Percentiles rank a stretch among this genome's conserved stretches.
phyloP scores from a whole-genome alignment of 2,888 invertebrate species.

The Gandaritis pyraliata region DNA sequence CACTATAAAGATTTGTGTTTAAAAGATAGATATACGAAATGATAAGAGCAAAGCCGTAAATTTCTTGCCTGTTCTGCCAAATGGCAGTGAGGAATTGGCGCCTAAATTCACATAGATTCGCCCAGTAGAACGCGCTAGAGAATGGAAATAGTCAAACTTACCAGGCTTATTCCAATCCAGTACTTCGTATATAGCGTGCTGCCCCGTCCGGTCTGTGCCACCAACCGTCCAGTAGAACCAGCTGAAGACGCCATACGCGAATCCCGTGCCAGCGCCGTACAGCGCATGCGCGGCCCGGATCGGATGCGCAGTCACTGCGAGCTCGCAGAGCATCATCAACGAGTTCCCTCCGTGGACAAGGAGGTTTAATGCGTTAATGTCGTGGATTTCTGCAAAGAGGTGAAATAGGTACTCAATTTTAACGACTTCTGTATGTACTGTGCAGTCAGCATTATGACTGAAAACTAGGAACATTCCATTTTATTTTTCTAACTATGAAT shows the following conservation, averaged over 20 bases:
- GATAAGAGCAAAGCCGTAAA: no score
- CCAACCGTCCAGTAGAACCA: conserved; percentile 78
- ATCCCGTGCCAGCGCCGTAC: conserved; percentile 85
- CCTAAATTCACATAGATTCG: no score
- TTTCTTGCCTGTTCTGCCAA: no score
- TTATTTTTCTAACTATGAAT: no score
- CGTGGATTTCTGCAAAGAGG: conserved; percentile 81
- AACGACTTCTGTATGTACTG: no score
- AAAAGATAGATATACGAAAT: no score
- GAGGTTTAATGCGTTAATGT: conserved; percentile 87
- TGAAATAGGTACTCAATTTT: no score
- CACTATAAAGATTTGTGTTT: no score
- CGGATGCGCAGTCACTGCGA: conserved; percentile 89
- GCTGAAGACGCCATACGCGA: conserved; percentile 80
- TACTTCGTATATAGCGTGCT: conserved; percentile 88
- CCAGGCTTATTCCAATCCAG: conserved; percentile 90
- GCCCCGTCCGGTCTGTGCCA: conserved; percentile 82
- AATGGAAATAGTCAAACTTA: conserved; percentile 28
- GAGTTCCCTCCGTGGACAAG: conserved; percentile 91
- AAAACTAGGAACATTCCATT: no score
- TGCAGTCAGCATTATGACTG: no score
- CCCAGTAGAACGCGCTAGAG: no score
- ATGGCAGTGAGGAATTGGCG: no score
- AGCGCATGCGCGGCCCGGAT: conserved; percentile 87
- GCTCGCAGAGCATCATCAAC: conserved; percentile 88